Evolutionary conservation across 2,888 invertebrate species (phyloP).

Genomic region (Parapristionchus giblindavisi): DNA sequence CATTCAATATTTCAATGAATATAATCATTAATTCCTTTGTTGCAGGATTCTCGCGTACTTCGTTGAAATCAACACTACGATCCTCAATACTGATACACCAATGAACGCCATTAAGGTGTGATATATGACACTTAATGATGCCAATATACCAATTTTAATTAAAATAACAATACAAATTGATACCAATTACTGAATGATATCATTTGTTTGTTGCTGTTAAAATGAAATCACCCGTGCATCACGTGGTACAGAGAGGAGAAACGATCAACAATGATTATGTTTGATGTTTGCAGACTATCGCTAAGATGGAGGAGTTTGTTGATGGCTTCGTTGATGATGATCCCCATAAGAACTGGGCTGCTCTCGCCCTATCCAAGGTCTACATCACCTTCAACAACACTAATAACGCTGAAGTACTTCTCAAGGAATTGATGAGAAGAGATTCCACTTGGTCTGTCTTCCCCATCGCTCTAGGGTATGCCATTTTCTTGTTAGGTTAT

Average conservation of each 20-base stretch:
- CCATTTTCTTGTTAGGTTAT: too few species aligned
- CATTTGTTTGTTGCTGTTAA: too few species aligned
- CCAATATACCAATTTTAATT: neutral
- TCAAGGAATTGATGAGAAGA: conserved; percentile 30
- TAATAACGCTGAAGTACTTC: conserved; percentile 24
- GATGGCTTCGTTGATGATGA: conserved; percentile 12
- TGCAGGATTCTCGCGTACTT: conserved; percentile 10
- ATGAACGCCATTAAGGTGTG: conserved; percentile 21
- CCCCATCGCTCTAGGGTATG: conserved; percentile 24
- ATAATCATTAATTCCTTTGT: neutral
- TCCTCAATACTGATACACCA: conserved; percentile 4
- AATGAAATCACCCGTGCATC: neutral
- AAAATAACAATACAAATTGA: neutral
- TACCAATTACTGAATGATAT: too few species aligned
- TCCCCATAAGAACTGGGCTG: conserved; percentile 19
- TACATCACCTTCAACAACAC: conserved; percentile 34
- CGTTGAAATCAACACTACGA: conserved; percentile 15
- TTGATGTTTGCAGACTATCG: neutral
- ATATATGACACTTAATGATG: neutral
- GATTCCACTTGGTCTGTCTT: conserved; percentile 25
- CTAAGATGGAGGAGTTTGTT: conserved; percentile 24
- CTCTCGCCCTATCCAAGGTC: conserved; percentile 12
- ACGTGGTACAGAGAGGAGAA: neutral
- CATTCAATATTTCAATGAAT: neutral
- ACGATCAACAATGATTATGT: neutral